Conservation (phyloP, 2,888 invertebrate species). For the Hirtodrosophila cameraria region DNA sequence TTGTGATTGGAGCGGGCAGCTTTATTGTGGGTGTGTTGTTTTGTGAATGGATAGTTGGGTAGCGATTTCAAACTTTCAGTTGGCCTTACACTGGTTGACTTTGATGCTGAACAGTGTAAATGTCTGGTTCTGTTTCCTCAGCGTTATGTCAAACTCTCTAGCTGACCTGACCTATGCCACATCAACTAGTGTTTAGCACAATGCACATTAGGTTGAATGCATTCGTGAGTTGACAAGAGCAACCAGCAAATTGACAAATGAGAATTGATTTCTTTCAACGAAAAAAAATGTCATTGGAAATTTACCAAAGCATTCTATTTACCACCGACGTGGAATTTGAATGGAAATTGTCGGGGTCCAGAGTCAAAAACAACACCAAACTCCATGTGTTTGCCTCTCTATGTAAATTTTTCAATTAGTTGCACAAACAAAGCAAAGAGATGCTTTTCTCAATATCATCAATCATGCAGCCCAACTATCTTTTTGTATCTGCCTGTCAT, state of each 20-base stretch:
- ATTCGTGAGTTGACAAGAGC: conserved; percentile 1
- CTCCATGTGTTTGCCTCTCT: conserved; percentile 13
- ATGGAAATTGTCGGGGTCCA: conserved; percentile 14
- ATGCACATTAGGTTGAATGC: conserved; percentile 9
- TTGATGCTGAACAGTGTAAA: conserved; percentile 18
- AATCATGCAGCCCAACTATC: conserved; percentile 50
- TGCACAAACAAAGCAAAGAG: conserved; percentile 60
- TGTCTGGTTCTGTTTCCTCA: conserved; percentile 10
- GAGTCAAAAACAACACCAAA: conserved; percentile 1
- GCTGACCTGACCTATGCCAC: conserved; percentile 39
- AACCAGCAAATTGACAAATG: conserved; percentile 22
- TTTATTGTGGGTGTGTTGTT: neutral
- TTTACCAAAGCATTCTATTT: conserved; percentile 48
- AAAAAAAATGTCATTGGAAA: conserved; percentile 52
- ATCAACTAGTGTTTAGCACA: conserved; percentile 6
- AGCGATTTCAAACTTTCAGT: conserved; percentile 19
- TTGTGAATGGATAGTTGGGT: neutral
- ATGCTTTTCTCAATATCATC: conserved; percentile 53
- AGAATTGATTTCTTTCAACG: conserved; percentile 39
- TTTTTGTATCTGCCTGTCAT: conserved; percentile 20
- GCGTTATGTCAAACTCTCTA: conserved; percentile 1
- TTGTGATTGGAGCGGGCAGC: too few species aligned
- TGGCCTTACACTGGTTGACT: conserved; percentile 29
- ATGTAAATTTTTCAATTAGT: conserved; percentile 75
- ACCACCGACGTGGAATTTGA: conserved; percentile 15